Percentiles rank a stretch among this genome's conserved stretches.
Conservation (phyloP, 2,888 invertebrate genomes). For the Drosophila mimetica region DNA sequence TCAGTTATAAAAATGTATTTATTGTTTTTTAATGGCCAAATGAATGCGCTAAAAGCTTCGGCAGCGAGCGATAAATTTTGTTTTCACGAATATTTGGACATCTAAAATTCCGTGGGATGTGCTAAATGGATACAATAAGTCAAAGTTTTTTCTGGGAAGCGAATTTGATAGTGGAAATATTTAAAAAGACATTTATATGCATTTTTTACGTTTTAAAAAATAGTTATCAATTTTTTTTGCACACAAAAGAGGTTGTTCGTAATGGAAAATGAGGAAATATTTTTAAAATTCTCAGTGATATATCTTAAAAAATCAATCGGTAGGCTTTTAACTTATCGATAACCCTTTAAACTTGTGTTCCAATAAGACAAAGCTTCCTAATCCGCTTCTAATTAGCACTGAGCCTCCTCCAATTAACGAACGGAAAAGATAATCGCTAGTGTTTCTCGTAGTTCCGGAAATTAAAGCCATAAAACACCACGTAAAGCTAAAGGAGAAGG, state of each 20-base stretch:
- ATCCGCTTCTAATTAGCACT: conserved; percentile 60
- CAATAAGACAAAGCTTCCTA: background rate
- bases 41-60: conserved; percentile 19
- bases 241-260: no score
- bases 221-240: no score
- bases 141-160: background rate
- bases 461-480: conserved; percentile 57
- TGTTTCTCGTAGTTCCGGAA: conserved; percentile 14
- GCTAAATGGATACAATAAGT: no score
- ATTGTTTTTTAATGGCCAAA: conserved; percentile 17
- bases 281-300: no score
- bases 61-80: background rate
- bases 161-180: background rate
- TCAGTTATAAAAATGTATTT: conserved; percentile 12
- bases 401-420: conserved; percentile 59
- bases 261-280: no score
- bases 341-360: background rate
- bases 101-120: conserved; percentile 7
- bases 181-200: background rate
- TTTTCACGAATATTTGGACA: conserved; percentile 5
- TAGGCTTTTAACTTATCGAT: no score
- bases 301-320: background rate
- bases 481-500: background rate
- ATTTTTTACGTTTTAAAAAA: no score
- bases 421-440: conserved; percentile 23